Base-by-base conservation (phyloP, 2,888 invertebrate species). In the Lottia scabra region DNA sequence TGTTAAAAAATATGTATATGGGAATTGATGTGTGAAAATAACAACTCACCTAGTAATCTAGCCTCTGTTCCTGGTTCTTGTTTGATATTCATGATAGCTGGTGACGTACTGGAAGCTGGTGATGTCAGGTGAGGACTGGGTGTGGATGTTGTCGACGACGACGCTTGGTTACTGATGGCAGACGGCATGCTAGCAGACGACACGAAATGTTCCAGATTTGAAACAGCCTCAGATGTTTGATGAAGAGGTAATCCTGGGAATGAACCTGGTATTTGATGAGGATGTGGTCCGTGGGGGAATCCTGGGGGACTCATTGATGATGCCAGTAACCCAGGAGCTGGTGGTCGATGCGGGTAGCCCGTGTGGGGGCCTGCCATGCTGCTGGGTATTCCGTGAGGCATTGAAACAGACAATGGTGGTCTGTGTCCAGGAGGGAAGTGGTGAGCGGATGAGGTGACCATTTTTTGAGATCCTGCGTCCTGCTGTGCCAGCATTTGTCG, bases 281-380 rank as follows among this genome's bases (percentile, higher is more conserved):
- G 72, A 70, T 43, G 76, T 75, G 15, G 80, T 74, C 68, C 79
- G 70, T 64, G 78, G 69, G 12, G 78, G 43, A 67, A 71, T 3
- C 26, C 48, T 2, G 72, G 72, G 27, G 65, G 76, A 70, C 72
- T 78, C 74, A 65, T 72, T 67, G 74, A 63, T 3, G 75, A 73
- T 43, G 73, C 68, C 15, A 75, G 26, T 27, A 67, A 1, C 62
- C 46, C n/a, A 45, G 72, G 13, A 45, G 67, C 67, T 66, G 62
- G 66, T 67, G 63, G 30, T 64, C 63, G 48, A 68, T 43, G 10
- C 46, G 15, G 56, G 68, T 62, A 67, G 45, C 56, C 63, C 10
- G 30, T 62, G 10, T 43, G 68, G 16, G 68, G 63, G 0, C 65
- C 70, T 16, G 56, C 74, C 13, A 77, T 72, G 0, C 26, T 65